Evolutionary conservation across 2,113 vertebrate species (phyloP).

Genomic region (Candoia aspera): DNA sequence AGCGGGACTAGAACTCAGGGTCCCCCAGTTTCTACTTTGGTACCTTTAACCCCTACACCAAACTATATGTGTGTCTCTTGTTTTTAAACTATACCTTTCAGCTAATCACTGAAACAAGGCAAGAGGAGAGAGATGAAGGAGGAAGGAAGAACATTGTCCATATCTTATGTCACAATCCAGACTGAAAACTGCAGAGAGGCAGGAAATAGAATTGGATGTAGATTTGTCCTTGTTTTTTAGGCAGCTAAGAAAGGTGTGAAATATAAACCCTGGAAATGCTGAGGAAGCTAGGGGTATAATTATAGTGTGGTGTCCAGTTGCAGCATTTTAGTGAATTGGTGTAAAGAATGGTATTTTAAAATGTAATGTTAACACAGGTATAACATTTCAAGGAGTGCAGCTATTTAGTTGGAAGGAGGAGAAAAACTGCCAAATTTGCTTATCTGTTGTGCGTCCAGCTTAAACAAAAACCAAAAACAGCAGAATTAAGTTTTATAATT

Average conservation of each 20-base stretch:
- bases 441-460: neutral
- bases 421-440: slow-evolving; percentile 11
- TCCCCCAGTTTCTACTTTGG: neutral
- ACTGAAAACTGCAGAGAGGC: neutral
- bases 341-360: slow-evolving; percentile 31
- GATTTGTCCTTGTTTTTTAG: slow-evolving; percentile 11
- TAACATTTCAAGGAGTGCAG: slow-evolving; percentile 22
- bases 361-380: neutral
- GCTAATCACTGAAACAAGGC: neutral
- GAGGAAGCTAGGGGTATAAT: neutral
- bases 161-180: neutral
- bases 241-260: slow-evolving; percentile 15
- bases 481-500: slow-evolving; percentile 23
- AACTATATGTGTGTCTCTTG: neutral
- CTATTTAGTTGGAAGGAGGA: neutral
- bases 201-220: slow-evolving; percentile 6
- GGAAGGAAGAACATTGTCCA: neutral
- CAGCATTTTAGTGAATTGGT: slow-evolving; percentile 1
- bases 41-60: neutral
- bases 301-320: neutral
- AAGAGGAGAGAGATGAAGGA: slow-evolving; percentile 10
- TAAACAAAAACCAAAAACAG: slow-evolving; percentile 1
- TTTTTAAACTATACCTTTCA: neutral
- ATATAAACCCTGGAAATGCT: neutral
- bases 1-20: no score